Base-by-base conservation (phyloP, 2,888 invertebrate species). In the Trichacis sp. region DNA sequence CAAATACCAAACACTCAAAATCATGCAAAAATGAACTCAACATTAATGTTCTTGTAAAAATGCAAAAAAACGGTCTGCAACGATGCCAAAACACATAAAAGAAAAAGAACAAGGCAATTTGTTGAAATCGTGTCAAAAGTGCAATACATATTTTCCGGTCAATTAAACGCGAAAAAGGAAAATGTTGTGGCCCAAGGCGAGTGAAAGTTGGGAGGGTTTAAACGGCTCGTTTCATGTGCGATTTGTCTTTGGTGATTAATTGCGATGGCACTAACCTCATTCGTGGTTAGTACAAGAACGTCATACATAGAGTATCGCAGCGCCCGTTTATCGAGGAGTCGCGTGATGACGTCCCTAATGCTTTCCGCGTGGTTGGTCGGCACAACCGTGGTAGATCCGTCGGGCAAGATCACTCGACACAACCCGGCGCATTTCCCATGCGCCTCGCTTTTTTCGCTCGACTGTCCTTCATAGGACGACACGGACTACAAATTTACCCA, bases 371-470 rank as follows among this genome's bases (percentile, higher is more conserved):
- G 86, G 73, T 91, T 91, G 46, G 94, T 93, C 73, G 92, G 93
- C 61, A 97, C 93, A 71, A 97, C 96, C 1, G 97, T 96, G 1
- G 97, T 96, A 60, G 96, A 95, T 47, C 94, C 93, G 85, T 97
- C 96, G 1, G 94, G 94, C 64, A 98, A 86, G 77, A 94, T 90
- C 64, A 98, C 94, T 70, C 96, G 90, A 81, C 95, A 95, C 24
- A 94, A 81, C 62, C 84, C 84, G 68, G 83, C 79, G 71, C 84
- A 84, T 76, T 84, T 84, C 75, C 78, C 72, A 64, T 80, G 82
- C 74, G 75, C 76, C 58, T 84, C 84, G 80, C 79, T 83, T 73
- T 79, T 83, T 78, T 84, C 84, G 68, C 80, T 83, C 64, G 78
- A 79, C 62, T 81, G 82, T 73, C 84, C 84, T 74, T 84, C 84